phyloP scores from a whole-genome alignment of 2,113 vertebrate genomes.

The Cynopterus brachyotis region DNA sequence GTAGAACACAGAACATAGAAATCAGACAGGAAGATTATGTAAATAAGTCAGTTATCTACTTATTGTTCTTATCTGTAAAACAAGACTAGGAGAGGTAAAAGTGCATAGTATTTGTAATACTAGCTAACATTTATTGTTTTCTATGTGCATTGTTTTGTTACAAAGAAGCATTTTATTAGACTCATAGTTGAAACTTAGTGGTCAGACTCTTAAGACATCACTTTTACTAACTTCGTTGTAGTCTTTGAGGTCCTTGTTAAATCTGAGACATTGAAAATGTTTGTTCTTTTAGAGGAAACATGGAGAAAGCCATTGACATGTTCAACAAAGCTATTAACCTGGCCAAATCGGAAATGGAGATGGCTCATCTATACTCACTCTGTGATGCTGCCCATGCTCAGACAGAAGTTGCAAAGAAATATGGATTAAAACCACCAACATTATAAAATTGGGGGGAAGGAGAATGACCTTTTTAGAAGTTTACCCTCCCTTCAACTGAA shows the following conservation, averaged over 20 bases:
- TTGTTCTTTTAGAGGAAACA: conserved; percentile 92
- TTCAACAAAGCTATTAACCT: conserved; percentile 99
- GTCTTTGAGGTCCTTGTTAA: not conserved
- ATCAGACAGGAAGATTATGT: not conserved
- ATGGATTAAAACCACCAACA: conserved; percentile 98
- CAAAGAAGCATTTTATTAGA: not conserved
- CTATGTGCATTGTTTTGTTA: not conserved
- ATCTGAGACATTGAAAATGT: not conserved
- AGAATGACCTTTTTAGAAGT: conserved; percentile 81
- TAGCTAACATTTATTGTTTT: not conserved
- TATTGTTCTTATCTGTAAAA: not conserved
- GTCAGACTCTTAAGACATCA: not conserved
- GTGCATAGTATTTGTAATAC: not conserved
- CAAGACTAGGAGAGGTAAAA: not conserved
- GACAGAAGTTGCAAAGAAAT: conserved; percentile 98
- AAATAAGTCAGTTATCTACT: not conserved
- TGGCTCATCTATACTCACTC: conserved; percentile 98
- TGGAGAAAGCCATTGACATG: conserved; percentile 99
- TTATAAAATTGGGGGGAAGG: conserved; percentile 86
- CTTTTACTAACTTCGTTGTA: not conserved
- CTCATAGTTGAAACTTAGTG: not conserved
- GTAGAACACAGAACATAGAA: not conserved
- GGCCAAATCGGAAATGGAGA: conserved; percentile 99
- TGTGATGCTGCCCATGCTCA: conserved; percentile 98
- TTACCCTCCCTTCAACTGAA: conserved; percentile 81